Base-by-base conservation (phyloP, 2,888 invertebrate genomes). In the Phyto melanocephala region DNA sequence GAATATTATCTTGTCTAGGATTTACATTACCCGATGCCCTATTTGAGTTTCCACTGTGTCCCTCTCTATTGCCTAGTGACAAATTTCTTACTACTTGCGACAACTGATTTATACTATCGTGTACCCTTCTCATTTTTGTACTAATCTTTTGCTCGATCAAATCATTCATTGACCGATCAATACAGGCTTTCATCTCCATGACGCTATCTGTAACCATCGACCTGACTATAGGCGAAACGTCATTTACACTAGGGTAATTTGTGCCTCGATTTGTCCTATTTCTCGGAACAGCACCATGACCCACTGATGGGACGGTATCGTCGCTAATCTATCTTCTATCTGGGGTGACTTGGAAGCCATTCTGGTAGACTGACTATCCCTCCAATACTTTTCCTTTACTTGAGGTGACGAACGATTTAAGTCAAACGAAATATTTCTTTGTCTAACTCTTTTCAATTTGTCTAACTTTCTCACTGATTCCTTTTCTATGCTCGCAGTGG, bases 341-440 rank as follows among this genome's bases (percentile, higher is more conserved):
- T 28, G 50, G 1, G 67, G 52, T 1, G 22, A 5, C n/a, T 11
- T 50, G 2, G 24, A 54, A 0, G 52, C 52, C 68, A 68, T 65
- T 50, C 35, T 54, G 7, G 7, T 5, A 0, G 40, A 15, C 10
- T 17, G 10, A 17, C 54, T 54, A 6, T 17, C 6, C 8, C 7
- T 52, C 1, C 1, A 6, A 13, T 68, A 68, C 54, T 68, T 68
- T 28, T 37, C 40, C 5, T 68, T 54, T 2, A 54, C 40, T 11
- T 68, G 68, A 1, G 68, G 68, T 7, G 68, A 68, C 0, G 68
- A 68, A 10, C 67, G 15, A 17, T 68, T 54, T 13, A 50, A 35
- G 13, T 65, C 65, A 20, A 50, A 50, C 1, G 65, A 50, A 5
- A 33, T 4, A 11, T 50, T 50, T 10, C 65, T 47, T 13, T 65